Evolutionary conservation across 2,888 invertebrate species (phyloP), one percentile per base, ranked within the genome.

Genomic region (Diarsia dahlii): DNA sequence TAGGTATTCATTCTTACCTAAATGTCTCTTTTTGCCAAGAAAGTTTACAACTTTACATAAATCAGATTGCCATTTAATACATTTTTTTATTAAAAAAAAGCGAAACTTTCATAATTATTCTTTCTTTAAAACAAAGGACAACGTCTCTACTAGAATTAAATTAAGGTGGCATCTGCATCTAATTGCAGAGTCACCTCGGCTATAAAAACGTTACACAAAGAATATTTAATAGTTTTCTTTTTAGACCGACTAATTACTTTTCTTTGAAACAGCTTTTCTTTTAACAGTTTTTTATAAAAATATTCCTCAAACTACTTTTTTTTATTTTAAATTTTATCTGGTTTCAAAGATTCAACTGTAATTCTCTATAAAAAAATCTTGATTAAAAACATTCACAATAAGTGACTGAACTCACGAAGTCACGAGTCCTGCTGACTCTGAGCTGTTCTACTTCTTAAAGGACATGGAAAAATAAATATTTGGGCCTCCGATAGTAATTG

Each of bases 101-200:
- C 12, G 5, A 23, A 39, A 9, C 52, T 45, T 45, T 66, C 5
- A 8, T 2, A 28, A 28, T 28, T 58, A 9, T 68, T 70, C 45
- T 39, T 48, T 73, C n/a, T 64, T 54, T 3, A 64, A 8, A 23
- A 73, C 50, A 75, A 77, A 84, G 58, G n/a, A 54, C 76, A 28
- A 66, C 46, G 64, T 77, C 64, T 72, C 56, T 46, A 10, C 64
- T 66, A 50, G 48, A 71, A 82, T 66, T 71, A 79, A 82, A 79
- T 74, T 70, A 73, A 60, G 68, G 74, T 68, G 64, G 65, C 84
- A 82, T 71, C 82, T 85, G 82, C 73, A 79, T 68, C 54, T 85
- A 84, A 85, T 85, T 79, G 72, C 58, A 54, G 39, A 75, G 83
- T 73, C 68, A 85, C 71, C 80, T 82, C 62, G 69, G 46, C 58